Evolutionary conservation across 2,113 vertebrate species (phyloP).

Genomic region (Parus major): DNA sequence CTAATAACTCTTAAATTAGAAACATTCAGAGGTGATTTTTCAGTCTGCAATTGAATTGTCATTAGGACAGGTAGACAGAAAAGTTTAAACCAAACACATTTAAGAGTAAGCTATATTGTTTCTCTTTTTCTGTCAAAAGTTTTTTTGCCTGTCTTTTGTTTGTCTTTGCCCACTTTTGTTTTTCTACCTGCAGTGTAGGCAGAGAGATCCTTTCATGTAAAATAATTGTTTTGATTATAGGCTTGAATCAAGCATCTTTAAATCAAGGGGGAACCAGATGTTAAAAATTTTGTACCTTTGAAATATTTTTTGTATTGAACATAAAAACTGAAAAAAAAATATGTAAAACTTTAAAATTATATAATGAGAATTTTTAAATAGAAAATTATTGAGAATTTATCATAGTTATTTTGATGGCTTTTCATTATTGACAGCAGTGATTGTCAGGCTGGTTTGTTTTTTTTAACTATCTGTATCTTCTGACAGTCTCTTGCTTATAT

Average conservation of each 20-base stretch:
- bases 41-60: background rate
- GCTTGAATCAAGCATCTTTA: constrained; percentile 25
- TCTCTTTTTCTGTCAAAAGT: background rate
- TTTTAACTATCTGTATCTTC: background rate
- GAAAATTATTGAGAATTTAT: constrained; percentile 30
- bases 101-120: background rate
- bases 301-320: background rate
- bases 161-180: background rate
- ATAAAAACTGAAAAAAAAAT: background rate
- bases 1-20: background rate
- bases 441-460: background rate
- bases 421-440: background rate
- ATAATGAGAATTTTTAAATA: constrained; percentile 1
- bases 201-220: constrained; percentile 30
- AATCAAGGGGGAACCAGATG: background rate
- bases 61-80: background rate
- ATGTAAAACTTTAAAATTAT: background rate
- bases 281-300: background rate
- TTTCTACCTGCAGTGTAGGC: background rate
- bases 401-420: constrained; percentile 1
- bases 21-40: background rate
- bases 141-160: background rate
- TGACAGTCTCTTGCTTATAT: background rate
- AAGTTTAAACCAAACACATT: background rate
- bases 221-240: constrained; percentile 48